Percentiles rank a stretch among this genome's conserved stretches.
These are phyloP conservation scores for Nomada ruficornis DNA, from an alignment of 2,888 invertebrate species.

Conservation along the genomic window DNA sequence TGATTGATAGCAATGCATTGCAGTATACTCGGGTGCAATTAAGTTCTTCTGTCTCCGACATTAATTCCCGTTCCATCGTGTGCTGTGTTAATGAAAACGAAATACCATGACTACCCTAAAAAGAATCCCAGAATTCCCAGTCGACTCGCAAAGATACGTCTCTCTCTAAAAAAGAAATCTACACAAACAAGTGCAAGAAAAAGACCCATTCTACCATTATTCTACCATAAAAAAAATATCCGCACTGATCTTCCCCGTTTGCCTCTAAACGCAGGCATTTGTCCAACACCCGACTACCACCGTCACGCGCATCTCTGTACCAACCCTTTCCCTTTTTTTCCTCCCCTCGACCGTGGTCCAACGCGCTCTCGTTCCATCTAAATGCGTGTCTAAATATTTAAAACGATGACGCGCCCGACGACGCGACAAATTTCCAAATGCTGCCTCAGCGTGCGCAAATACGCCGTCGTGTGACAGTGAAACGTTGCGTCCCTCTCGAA, in stretches of 20 bases:
- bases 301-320: no score
- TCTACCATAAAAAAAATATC: not conserved
- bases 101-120: no score
- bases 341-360: not conserved
- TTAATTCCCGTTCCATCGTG: no score
- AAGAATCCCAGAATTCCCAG: no score
- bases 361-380: not conserved
- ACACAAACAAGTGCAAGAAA: no score
- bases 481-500: conserved; percentile 3
- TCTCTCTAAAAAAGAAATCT: no score
- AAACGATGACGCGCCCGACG: conserved; percentile 27
- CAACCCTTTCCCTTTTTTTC: conserved; percentile 6
- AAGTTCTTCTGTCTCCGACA: no score
- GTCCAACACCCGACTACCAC: not conserved
- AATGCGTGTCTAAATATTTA: conserved; percentile 36
- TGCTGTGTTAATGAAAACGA: no score
- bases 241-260: not conserved
- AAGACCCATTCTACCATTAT: not conserved
- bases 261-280: conserved; percentile 5
- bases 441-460: conserved; percentile 38
- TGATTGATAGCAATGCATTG: no score
- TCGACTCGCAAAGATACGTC: no score
- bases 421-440: conserved; percentile 35
- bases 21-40: no score
- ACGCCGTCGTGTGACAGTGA: conserved; percentile 22